A percentile compares a stretch with the other conserved stretches of the same genome.
Conservation (phyloP, 2,888 invertebrate genomes). For the Hemaris fuciformis region DNA sequence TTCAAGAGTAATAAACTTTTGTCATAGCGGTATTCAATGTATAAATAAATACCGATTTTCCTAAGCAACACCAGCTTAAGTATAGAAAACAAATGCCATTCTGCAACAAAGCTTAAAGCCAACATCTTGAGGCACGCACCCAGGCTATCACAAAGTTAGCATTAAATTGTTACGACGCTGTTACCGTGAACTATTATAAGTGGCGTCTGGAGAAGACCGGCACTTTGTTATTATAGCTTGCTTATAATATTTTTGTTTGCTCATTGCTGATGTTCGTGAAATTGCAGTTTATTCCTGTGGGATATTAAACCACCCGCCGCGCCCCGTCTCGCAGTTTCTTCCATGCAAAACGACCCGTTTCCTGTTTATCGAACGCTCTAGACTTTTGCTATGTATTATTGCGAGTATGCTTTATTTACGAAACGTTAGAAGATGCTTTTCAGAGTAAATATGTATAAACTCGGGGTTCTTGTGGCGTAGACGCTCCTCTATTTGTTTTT, state of each 20-base stretch:
- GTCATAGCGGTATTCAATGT: no score
- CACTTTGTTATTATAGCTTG: conserved; percentile 56
- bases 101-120: conserved; percentile 26
- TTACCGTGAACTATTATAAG: conserved; percentile 52
- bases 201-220: conserved; percentile 48
- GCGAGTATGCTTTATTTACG: conserved; percentile 40
- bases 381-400: conserved; percentile 27
- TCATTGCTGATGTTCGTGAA: conserved; percentile 61
- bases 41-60: no score
- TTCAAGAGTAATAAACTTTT: no score
- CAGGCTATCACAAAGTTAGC: conserved; percentile 37
- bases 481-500: no score
- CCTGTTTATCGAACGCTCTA: conserved; percentile 59
- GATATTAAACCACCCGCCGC: conserved; percentile 69
- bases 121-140: conserved; percentile 35
- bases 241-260: conserved; percentile 67
- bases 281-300: conserved; percentile 71
- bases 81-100: conserved; percentile 9
- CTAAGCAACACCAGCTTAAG: no score
- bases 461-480: not conserved
- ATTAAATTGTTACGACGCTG: conserved; percentile 52
- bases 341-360: conserved; percentile 57
- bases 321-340: conserved; percentile 45
- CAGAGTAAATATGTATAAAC: not conserved
- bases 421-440: conserved; percentile 1